A percentile compares a stretch with the other conserved stretches of the same genome.
phyloP scores from a whole-genome alignment of 1,140 invertebrate genomes.

The Halotydeus destructor region DNA sequence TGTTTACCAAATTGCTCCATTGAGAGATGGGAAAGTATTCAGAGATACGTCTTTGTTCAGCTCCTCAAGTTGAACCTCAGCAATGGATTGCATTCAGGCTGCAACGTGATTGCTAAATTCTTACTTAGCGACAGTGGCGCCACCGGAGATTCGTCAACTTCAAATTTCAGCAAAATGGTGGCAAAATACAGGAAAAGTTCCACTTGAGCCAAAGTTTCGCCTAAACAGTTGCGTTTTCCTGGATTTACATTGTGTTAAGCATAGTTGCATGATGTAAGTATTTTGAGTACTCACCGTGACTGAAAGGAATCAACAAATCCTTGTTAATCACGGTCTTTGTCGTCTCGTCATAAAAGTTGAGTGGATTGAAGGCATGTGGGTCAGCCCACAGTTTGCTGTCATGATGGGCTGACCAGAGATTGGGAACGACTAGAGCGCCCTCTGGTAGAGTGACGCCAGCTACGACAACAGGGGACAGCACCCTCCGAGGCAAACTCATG shows the following conservation, averaged over 20 bases:
- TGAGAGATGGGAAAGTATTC: no score
- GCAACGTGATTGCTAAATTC: no score
- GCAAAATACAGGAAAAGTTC: conserved; percentile 65
- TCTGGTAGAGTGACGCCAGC: conserved; percentile 15
- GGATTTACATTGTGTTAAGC: no score
- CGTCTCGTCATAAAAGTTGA: conserved; percentile 31
- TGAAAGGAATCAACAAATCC: conserved; percentile 20
- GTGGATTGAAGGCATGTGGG: conserved; percentile 44
- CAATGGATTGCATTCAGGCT: no score
- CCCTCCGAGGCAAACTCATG: conserved; percentile 8
- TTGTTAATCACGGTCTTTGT: conserved; percentile 13
- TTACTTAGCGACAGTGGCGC: no score
- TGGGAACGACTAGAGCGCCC: conserved; percentile 33
- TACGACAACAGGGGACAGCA: no score
- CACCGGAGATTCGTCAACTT: no score
- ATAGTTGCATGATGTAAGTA: no score
- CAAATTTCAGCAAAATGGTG: conserved; percentile 53
- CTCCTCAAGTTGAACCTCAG: no score
- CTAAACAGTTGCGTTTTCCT: conserved; percentile 63
- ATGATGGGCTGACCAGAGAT: conserved; percentile 42
- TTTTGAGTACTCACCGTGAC: no score
- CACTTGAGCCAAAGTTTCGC: conserved; percentile 55
- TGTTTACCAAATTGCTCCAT: no score
- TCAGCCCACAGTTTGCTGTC: conserved; percentile 41
- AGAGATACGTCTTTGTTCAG: no score